Evolutionary conservation across 2,888 invertebrate genomes (phyloP), one percentile per base, ranked within the genome.

Genomic region (Drosophila macrothrix): DNA sequence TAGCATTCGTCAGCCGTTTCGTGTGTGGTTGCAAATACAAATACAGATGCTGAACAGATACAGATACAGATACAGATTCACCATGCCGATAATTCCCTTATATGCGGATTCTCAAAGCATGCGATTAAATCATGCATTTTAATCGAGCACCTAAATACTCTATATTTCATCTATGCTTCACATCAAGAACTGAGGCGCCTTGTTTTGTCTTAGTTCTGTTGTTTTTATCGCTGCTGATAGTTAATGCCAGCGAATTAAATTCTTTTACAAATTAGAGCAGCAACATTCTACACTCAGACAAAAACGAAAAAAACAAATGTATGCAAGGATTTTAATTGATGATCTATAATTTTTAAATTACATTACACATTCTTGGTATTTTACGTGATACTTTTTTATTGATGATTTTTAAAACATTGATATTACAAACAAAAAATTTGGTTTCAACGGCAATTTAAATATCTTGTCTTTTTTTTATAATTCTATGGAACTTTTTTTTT

Each of bases 251-350:
- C 53, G 35, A 62, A 65, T 65, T 50, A 25, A 73, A 65, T 73
- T 73, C 60, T 39, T 66, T 22, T 6, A 43, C 73, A 73, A 73
- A 60, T 66, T 65, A 60, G 73, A 65, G 37, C 73, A 65, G 64
- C 41, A n/a, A 41, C 50, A 49, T 31, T 39, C 49, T 31, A 66
- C 67, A 56, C 55, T 56, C 19, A 3, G 55, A 12, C 4, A 56
- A 55, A 55, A 25, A 46, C 22, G 1, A 7, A 16, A 7, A 16
- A 22, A 46, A 22, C 7, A 7, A 16, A 25, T 14, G 14, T 4
- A 22, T 16, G 14, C 7, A 46, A 7, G 4, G 22, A 16, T 22
- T 46, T 46, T 4, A 14, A 14, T 22, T 22, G 14, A 14, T 22
- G 3, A 22, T 43, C 12, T 43, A 3, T n/a, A 10, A n/a, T n/a